A percentile compares a stretch with the other conserved stretches of the same genome.
phyloP scores from a whole-genome alignment of 1,140 invertebrate species.

The Polyergus mexicanus region DNA sequence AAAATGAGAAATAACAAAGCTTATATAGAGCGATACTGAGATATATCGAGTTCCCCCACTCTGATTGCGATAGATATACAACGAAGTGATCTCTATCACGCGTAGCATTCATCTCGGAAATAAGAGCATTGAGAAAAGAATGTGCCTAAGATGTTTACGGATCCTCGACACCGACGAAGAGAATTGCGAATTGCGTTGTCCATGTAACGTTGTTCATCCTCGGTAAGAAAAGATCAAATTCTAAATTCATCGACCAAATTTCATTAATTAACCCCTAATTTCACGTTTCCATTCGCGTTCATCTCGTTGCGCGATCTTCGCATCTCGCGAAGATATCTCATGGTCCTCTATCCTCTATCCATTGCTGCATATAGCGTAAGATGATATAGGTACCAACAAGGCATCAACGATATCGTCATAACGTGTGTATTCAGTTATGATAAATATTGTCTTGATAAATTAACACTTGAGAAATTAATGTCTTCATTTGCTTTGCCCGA shows the following conservation, averaged over 20 bases:
- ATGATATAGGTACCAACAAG: background rate
- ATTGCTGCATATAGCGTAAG: background rate
- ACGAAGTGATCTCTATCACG: slow-evolving; percentile 14
- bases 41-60: slow-evolving; percentile 72
- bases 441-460: slow-evolving; percentile 1
- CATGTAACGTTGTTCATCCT: background rate
- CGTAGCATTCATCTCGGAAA: slow-evolving; percentile 8
- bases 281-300: slow-evolving; percentile 41
- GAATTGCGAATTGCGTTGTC: background rate
- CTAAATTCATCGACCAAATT: background rate
- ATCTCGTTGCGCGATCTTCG: slow-evolving; percentile 37
- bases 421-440: background rate
- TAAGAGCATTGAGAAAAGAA: slow-evolving; percentile 21
- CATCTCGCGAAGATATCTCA: slow-evolving; percentile 6
- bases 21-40: slow-evolving; percentile 82
- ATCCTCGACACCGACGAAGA: background rate
- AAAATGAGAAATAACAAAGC: slow-evolving; percentile 77
- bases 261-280: slow-evolving; percentile 38
- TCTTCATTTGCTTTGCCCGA: background rate
- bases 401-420: background rate
- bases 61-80: slow-evolving; percentile 23
- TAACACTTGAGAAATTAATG: slow-evolving; percentile 15
- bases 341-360: background rate
- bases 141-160: background rate
- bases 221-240: background rate